Evolutionary conservation across 1,140 invertebrate species (phyloP).

Genomic region (Cyclargus thomasi): DNA sequence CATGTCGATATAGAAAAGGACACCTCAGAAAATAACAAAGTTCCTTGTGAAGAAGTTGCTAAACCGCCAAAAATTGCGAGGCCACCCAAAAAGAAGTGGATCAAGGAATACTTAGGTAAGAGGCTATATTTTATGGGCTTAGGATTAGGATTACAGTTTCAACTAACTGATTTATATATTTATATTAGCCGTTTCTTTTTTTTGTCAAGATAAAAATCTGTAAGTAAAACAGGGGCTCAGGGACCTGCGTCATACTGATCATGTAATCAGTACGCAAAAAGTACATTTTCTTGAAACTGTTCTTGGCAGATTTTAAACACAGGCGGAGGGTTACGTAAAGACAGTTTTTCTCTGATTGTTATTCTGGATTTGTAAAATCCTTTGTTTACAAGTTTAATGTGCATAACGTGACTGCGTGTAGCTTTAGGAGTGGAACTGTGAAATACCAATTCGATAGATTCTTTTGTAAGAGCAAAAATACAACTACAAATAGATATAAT

Average conservation of each 20-base stretch:
- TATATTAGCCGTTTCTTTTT: too few species aligned
- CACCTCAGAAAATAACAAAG: not conserved
- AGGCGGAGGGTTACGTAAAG: not conserved
- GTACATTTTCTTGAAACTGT: not conserved
- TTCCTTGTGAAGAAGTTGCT: conserved; percentile 39
- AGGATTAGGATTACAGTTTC: not conserved
- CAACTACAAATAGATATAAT: too few species aligned
- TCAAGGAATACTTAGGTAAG: conserved; percentile 79
- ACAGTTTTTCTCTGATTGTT: not conserved
- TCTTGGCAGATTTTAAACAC: not conserved
- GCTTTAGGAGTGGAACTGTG: not conserved
- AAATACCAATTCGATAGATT: not conserved
- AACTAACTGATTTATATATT: too few species aligned
- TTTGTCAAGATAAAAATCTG: too few species aligned
- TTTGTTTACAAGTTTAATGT: not conserved
- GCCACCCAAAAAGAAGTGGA: conserved; percentile 84
- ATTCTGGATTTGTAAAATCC: not conserved
- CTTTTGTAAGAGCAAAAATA: too few species aligned
- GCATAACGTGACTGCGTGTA: not conserved
- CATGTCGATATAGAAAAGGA: conserved; percentile 8
- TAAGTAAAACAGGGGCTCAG: not conserved
- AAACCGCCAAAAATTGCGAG: conserved; percentile 47
- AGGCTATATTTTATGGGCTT: not conserved
- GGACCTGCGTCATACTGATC: not conserved
- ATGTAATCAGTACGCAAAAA: not conserved